Conservation (phyloP, 2,797 vertebrate genomes). For the Alfaro cultratus region DNA sequence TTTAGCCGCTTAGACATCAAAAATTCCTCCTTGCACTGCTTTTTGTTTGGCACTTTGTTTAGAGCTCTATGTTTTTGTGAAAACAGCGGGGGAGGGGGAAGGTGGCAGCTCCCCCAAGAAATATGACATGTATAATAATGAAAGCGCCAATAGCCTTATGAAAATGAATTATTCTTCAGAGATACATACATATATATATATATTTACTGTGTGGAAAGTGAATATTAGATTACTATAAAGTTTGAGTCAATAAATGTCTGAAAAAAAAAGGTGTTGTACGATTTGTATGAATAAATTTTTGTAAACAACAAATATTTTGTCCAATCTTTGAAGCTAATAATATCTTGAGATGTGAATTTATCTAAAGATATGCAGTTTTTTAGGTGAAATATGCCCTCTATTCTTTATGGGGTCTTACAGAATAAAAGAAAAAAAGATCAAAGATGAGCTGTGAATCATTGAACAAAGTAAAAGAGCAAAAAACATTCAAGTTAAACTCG, state of each 20-base stretch:
- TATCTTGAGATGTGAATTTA: conserved; percentile 27
- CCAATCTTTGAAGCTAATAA: conserved; percentile 88
- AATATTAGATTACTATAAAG: conserved; percentile 83
- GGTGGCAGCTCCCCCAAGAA: conserved; percentile 80
- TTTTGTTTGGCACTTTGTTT: conserved; percentile 83
- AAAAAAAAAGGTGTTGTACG: conserved; percentile 89
- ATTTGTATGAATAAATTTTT: conserved; percentile 99
- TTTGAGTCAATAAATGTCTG: conserved; percentile 91
- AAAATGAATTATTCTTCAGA: conserved; percentile 77
- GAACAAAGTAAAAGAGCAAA: neutral
- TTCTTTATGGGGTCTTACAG: conserved; percentile 7
- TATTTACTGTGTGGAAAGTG: conserved; percentile 76
- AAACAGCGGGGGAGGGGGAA: conserved; percentile 73
- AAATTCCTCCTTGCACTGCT: conserved; percentile 56
- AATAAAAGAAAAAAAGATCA: conserved; percentile 1
- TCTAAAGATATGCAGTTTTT: neutral
- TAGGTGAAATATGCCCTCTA: neutral
- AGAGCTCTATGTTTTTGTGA: conserved; percentile 82
- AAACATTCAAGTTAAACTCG: neutral
- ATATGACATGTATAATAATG: conserved; percentile 83
- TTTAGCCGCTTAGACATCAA: conserved; percentile 76
- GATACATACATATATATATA: conserved; percentile 58
- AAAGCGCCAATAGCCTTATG: conserved; percentile 96
- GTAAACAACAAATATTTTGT: conserved; percentile 94
- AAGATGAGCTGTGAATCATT: neutral